These are phyloP conservation scores for Chiridota heheva DNA, from an alignment of 35 echinoderm and acorn worm genomes.

Conservation along the genomic window DNA sequence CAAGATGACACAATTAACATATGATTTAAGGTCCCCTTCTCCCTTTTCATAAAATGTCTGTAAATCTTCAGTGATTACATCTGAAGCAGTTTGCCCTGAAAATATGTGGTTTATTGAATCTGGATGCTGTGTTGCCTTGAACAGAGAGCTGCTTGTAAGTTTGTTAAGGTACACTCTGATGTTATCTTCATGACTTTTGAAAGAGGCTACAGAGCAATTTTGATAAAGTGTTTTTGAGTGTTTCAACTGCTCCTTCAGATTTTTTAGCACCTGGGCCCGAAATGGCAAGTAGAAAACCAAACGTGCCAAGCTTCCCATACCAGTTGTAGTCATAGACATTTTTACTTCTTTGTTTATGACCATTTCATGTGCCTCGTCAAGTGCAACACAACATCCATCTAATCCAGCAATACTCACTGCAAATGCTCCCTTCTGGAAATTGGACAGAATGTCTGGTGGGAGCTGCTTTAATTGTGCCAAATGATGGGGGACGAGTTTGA, in stretches of 20 bases:
- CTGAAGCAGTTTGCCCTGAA: not conserved
- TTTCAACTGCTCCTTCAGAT: too few relatives aligned
- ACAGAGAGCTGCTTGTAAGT: not conserved
- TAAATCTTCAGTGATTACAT: not conserved
- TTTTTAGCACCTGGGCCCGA: not conserved
- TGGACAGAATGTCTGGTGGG: constrained; percentile 7
- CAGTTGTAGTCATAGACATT: constrained; percentile 38
- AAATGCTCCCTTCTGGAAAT: constrained; percentile 46
- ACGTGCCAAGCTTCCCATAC: constrained; percentile 30
- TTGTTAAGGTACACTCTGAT: not conserved
- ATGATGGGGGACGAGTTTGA: constrained; percentile 39
- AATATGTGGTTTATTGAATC: constrained; percentile 16
- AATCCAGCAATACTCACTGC: constrained; percentile 42
- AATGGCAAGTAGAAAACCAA: constrained; percentile 47
- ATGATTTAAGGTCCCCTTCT: constrained; percentile 9
- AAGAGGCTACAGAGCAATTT: not conserved
- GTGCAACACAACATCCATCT: constrained; percentile 29
- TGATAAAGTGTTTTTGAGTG: too few relatives aligned
- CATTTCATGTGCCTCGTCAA: constrained; percentile 77
- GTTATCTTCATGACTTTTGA: constrained; percentile 7
- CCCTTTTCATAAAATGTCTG: constrained; percentile 40
- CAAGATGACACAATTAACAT: constrained; percentile 37
- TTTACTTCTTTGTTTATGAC: constrained; percentile 62
- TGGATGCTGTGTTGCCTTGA: not conserved
- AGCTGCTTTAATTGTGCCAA: constrained; percentile 35